Percentiles rank a stretch among this genome's conserved stretches.
Evolutionary conservation across 2,888 invertebrate species (phyloP).

Genomic region (Pomacea canaliculata): DNA sequence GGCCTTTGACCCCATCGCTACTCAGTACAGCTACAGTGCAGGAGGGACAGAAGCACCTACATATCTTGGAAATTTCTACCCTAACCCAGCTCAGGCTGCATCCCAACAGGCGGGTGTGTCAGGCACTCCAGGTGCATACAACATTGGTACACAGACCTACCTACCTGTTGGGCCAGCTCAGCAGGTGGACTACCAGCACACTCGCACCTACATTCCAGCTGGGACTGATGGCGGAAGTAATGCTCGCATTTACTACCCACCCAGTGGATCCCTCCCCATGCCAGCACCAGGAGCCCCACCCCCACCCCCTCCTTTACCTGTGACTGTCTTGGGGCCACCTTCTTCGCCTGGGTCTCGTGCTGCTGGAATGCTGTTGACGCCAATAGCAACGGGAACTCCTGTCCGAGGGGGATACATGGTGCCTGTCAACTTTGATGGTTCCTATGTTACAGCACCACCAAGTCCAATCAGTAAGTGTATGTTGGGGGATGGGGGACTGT

Average conservation of each 20-base stretch:
- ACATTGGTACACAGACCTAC: conserved; percentile 32
- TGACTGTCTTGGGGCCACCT: not conserved
- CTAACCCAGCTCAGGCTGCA: not conserved
- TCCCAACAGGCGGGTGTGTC: not conserved
- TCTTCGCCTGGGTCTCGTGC: conserved; percentile 21
- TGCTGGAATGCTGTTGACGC: conserved; percentile 43
- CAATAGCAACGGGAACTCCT: conserved; percentile 58
- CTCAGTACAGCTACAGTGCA: conserved; percentile 28
- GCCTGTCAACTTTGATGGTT: conserved; percentile 33
- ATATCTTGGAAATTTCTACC: not conserved
- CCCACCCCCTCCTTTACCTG: conserved; percentile 25
- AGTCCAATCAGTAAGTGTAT: conserved; percentile 57
- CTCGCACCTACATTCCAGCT: conserved; percentile 33
- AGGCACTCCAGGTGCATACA: conserved; percentile 17
- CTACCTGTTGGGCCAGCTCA: conserved; percentile 37
- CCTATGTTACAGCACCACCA: conserved; percentile 42
- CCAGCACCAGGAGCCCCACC: conserved; percentile 36
- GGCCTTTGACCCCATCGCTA: conserved; percentile 29
- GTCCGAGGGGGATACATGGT: conserved; percentile 33
- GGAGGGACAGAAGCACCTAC: not conserved
- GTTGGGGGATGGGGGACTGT: conserved; percentile 18
- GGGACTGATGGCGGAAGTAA: conserved; percentile 26
- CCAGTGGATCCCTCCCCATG: conserved; percentile 32
- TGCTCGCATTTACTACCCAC: conserved; percentile 38
- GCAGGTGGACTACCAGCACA: conserved; percentile 32